Evolutionary conservation across 2,113 vertebrate species (phyloP).

Genomic region (Speoplatyrhinus poulsoni): DNA sequence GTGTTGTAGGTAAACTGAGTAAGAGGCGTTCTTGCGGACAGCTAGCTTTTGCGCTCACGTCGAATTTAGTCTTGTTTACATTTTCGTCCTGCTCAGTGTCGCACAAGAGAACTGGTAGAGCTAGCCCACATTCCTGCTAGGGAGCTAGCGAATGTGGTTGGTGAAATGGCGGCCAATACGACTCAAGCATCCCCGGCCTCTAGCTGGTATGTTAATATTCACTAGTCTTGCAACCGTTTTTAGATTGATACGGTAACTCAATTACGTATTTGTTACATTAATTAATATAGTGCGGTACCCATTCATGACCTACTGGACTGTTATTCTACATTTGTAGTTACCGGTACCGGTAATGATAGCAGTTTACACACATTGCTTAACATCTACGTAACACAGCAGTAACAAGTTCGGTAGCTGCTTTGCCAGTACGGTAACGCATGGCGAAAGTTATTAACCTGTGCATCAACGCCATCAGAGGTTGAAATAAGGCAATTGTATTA

Average conservation of each 20-base stretch:
- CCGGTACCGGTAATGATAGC: no score
- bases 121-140: conserved; percentile 10
- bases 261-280: background rate
- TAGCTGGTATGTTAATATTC: conserved; percentile 67
- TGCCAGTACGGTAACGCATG: no score
- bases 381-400: no score
- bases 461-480: background rate
- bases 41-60: background rate
- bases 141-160: conserved; percentile 44
- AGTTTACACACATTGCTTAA: background rate
- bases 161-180: conserved; percentile 81
- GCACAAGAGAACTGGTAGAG: conserved; percentile 9
- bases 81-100: background rate
- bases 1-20: background rate
- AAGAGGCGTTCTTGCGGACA: background rate
- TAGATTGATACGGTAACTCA: background rate
- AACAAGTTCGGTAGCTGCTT: no score
- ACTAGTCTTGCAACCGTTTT: background rate
- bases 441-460: background rate
- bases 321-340: no score
- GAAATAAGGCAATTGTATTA: no score
- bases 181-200: conserved; percentile 62
- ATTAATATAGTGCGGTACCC: no score
- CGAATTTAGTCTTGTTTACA: conserved; percentile 49
- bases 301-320: no score